Evolutionary conservation across 2,113 vertebrate genomes (phyloP), one percentile per base, ranked within the genome.

Genomic region (Syrrhaptes paradoxus): DNA sequence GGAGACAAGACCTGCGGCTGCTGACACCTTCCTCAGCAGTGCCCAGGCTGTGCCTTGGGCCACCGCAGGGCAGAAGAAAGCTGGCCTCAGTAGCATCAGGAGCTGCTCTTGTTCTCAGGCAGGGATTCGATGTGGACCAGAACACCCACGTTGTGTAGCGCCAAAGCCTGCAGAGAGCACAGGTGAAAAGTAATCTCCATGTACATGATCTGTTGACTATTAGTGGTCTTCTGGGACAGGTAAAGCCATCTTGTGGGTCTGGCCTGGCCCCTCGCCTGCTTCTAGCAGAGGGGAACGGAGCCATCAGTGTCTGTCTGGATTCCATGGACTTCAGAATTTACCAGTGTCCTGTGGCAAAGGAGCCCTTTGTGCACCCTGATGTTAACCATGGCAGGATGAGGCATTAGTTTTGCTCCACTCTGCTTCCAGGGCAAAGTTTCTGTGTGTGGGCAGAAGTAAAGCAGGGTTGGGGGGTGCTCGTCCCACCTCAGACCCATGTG

Each of bases 401-500:
- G 36, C 36, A 10, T 20, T 70, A 19, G 6, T n/a, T 65, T 77
- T 74, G 22, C 32, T 87, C 72, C 25, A 63, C 13, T 26, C n/a
- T 16, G 11, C 52, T 74, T 34, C 20, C 65, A 81, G 58, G 58
- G 73, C 28, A 48, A 32, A 68, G 25, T 58, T 81, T 59, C 36
- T 51, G 18, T 7, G 2, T 7, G 41, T 3, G 9, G 36, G 41
- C 58, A 86, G 67, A 55, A 57, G 48, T 38, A 31, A 36, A 52
- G 26, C 1, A 8, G 41, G 4, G 59, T 19, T 81, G 28, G 43
- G 43, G 38, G 18, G 29, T 10, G n/a, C 72, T 22, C 51, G 28
- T 36, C 36, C 21, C 51, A 54, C 63, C 59, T 46, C 55, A 55
- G 61, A 13, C 7, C 13, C 1, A 0, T 0, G 1, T 4, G 2